Conservation (phyloP, 2,888 invertebrate genomes). For the Drosophila mayaguana region DNA sequence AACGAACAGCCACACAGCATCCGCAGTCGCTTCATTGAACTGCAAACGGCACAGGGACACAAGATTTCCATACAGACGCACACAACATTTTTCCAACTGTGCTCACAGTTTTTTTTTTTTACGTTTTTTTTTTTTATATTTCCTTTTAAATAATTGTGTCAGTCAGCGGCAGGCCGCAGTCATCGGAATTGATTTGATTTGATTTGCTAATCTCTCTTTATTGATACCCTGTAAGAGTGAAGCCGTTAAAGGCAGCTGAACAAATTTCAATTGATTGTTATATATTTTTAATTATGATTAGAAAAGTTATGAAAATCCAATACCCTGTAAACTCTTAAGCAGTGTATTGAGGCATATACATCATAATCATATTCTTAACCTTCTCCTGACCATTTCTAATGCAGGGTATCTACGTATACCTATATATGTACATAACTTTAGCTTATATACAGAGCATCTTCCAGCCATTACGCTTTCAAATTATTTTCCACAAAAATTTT, state of each 20-base stretch:
- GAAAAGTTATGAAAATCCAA: not conserved
- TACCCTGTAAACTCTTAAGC: not conserved
- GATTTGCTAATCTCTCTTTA: slow-evolving; percentile 68
- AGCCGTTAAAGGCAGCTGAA: not conserved
- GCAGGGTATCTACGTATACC: not conserved
- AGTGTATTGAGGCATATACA: not conserved
- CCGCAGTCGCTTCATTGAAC: slow-evolving; percentile 49
- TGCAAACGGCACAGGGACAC: slow-evolving; percentile 25
- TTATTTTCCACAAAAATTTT: slow-evolving; percentile 9
- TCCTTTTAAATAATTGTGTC: slow-evolving; percentile 53
- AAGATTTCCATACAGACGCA: slow-evolving; percentile 54
- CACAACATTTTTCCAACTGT: slow-evolving; percentile 27
- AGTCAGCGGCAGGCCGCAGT: slow-evolving; percentile 57
- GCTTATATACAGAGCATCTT: not conserved
- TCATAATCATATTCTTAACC: no score
- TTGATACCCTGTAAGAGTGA: slow-evolving; percentile 18
- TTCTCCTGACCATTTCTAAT: no score
- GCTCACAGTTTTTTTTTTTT: slow-evolving; percentile 4
- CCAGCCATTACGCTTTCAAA: slow-evolving; percentile 1
- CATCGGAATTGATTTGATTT: slow-evolving; percentile 68
- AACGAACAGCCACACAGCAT: slow-evolving; percentile 10
- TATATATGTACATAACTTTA: no score
- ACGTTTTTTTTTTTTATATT: slow-evolving; percentile 4
- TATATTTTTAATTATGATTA: not conserved
- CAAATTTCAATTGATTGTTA: slow-evolving; percentile 1